These are phyloP conservation scores for Falco naumanni DNA, from an alignment of 2,797 vertebrate genomes.

Conservation along the genomic window DNA sequence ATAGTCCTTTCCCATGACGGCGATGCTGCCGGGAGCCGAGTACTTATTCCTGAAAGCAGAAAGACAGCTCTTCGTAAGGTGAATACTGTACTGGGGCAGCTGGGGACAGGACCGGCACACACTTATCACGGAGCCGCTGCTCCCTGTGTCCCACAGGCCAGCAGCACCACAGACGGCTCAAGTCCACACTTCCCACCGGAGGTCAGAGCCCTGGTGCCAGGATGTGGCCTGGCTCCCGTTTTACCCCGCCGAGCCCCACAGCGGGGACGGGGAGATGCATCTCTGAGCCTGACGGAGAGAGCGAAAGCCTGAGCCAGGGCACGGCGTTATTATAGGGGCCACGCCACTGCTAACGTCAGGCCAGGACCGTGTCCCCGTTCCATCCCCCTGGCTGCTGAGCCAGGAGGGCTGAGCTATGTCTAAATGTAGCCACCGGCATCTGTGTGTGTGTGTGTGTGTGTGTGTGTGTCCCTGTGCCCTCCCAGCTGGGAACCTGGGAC, in stretches of 20 bases:
- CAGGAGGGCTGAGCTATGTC: constrained; percentile 26
- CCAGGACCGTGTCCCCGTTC: not conserved
- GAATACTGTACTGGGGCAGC: fast-evolving
- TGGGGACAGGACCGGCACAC: fast-evolving
- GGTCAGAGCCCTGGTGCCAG: not conserved
- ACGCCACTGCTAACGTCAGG: constrained; percentile 26
- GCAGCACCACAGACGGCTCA: not conserved
- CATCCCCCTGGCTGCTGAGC: not conserved
- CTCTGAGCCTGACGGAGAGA: not conserved
- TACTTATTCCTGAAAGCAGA: constrained; percentile 82
- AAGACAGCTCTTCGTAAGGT: not conserved
- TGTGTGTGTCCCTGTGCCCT: not conserved
- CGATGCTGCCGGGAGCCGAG: constrained; percentile 70
- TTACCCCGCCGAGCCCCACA: not conserved
- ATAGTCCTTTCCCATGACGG: constrained; percentile 97
- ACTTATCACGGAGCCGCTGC: not conserved
- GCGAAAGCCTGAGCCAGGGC: not conserved
- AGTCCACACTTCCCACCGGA: not conserved
- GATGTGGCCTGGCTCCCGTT: not conserved
- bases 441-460: not conserved
- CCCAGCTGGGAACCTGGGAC: not conserved
- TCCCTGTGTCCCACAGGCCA: not conserved
- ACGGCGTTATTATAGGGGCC: not conserved
- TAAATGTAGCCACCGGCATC: not conserved
- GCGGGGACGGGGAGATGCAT: not conserved